Conservation (phyloP, 92 coral and sea anemone genomes). For the Siderastrea siderea region DNA sequence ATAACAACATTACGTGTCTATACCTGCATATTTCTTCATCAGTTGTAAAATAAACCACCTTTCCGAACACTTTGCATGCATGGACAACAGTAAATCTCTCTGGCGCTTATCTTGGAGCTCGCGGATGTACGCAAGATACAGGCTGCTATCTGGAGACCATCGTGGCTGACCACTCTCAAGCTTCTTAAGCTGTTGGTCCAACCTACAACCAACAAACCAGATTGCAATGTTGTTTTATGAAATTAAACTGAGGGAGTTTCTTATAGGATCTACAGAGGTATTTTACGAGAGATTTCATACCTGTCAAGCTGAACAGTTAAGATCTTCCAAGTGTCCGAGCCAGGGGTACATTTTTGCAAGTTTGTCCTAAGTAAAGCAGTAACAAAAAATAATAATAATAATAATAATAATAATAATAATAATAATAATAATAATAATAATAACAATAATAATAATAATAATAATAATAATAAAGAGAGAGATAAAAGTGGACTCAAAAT, state of each 20-base stretch:
- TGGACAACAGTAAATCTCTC: constrained; percentile 35
- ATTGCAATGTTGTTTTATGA: not conserved
- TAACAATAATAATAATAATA: no score
- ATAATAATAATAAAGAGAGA: no score
- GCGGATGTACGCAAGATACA: constrained; percentile 44
- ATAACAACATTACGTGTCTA: not conserved
- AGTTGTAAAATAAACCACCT: constrained; percentile 71
- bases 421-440: no score
- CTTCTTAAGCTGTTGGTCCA: constrained; percentile 58
- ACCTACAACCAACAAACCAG: constrained; percentile 13
- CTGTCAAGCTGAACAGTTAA: constrained; percentile 2
- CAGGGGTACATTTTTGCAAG: constrained; percentile 21
- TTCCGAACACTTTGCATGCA: constrained; percentile 66
- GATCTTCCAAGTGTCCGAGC: constrained; percentile 44
- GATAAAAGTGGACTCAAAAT: no score
- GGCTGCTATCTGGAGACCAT: constrained; percentile 58
- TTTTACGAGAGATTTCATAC: not conserved
- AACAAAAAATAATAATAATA: constrained; percentile 6
- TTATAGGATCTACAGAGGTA: not conserved
- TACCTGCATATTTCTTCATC: constrained; percentile 74
- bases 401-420: not conserved
- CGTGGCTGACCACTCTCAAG: constrained; percentile 52
- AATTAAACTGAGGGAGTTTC: no score
- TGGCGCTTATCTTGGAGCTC: constrained; percentile 53
- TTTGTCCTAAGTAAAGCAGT: constrained; percentile 27